Conservation (phyloP, 1,140 invertebrate genomes). For the Pectinophora gossypiella region DNA sequence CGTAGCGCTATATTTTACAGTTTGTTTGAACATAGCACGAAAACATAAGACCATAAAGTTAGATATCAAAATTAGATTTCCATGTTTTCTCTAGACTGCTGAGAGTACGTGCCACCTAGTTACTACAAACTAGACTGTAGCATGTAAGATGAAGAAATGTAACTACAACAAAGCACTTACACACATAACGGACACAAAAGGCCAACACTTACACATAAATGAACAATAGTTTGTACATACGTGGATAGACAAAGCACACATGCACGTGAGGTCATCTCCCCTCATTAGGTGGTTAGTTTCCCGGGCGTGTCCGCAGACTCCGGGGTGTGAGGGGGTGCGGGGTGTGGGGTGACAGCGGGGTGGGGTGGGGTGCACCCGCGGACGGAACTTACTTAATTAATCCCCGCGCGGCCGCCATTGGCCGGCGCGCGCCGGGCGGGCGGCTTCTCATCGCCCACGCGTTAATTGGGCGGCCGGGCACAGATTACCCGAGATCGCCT, state of each 20-base stretch:
- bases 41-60: too few relatives aligned
- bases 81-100: not conserved
- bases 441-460: slow-evolving; percentile 60
- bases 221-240: slow-evolving; percentile 57
- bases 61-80: not conserved
- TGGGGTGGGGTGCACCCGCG: slow-evolving; percentile 22
- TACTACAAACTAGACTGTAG: not conserved
- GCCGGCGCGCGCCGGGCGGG: slow-evolving; percentile 50
- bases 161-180: slow-evolving; percentile 33
- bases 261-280: slow-evolving; percentile 71
- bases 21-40: too few relatives aligned
- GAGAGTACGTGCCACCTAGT: not conserved
- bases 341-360: slow-evolving; percentile 30
- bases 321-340: slow-evolving; percentile 47
- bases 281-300: slow-evolving; percentile 75
- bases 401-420: slow-evolving; percentile 67
- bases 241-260: slow-evolving; percentile 69
- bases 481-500: slow-evolving; percentile 32
- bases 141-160: slow-evolving; percentile 18
- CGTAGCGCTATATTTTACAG: too few relatives aligned
- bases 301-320: slow-evolving; percentile 73
- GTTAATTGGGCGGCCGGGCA: slow-evolving; percentile 65
- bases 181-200: slow-evolving; percentile 61
- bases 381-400: slow-evolving; percentile 70
- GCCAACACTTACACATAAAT: slow-evolving; percentile 43